Base-by-base conservation (phyloP, 2,113 vertebrate species). In the Leptocoma aspasia region DNA sequence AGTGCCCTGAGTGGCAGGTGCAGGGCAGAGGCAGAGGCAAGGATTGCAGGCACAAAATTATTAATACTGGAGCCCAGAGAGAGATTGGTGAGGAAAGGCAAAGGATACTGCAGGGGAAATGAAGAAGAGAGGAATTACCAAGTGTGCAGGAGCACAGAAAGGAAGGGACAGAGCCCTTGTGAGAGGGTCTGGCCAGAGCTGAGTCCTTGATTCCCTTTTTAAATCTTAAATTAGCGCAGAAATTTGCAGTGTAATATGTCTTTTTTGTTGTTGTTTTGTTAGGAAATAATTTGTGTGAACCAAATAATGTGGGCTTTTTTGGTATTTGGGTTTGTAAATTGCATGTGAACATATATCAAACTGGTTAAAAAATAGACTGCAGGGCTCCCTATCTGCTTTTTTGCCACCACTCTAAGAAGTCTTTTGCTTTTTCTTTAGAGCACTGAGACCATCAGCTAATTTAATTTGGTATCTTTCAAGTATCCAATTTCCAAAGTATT, bases 401-500 rank as follows among this genome's bases (percentile, higher is more conserved):
- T 20, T 85, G 20, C 73, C 39, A 60, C n/a, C 13, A 8, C 37
- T 61, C 63, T 44, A 53, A 27, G 24, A 60, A 66, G 13, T 60
- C 21, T 37, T 7, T 7, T 16, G 10, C 4, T 60, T 78, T 75
- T 71, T 41, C 18, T 60, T 47, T 9, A 50, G n/a, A 15, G 31
- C 26, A 23, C 27, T 1, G 27, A 76, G 20, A 13, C 27, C 2
- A 8, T 80, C 45, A 82, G 49, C 37, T 90, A 80, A 78, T 75
- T 89, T 33, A 54, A 42, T 94, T 95, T 77, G 15, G 4, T 92
- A 54, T 89, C 82, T 89, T 72, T 81, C 39, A 77, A 64, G 56
- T 92, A 94, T 26, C 56, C 31, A 5, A 2, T 81, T 89, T 73
- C 73, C 37, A 23, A 63, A 70, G 16, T 68, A 66, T 63, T 81